These are phyloP conservation scores for Ametastegia equiseti DNA, from an alignment of 2,888 invertebrate species.

Conservation along the genomic window DNA sequence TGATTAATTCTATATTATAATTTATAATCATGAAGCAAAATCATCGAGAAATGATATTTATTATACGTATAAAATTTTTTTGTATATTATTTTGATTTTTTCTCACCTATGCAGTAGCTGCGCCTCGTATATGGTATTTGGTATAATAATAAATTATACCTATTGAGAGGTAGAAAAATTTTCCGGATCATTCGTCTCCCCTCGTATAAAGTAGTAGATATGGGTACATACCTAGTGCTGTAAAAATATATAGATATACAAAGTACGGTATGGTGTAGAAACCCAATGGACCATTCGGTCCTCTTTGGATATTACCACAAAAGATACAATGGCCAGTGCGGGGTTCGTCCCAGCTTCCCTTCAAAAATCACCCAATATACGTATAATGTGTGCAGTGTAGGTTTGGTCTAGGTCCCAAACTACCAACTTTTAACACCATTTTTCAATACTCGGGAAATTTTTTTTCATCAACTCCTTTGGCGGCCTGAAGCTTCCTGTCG, in stretches of 20 bases:
- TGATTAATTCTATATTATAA: no score
- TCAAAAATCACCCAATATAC: slow-evolving; percentile 6
- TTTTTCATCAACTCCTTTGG: slow-evolving; percentile 40
- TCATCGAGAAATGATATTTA: no score
- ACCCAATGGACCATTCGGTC: slow-evolving; percentile 18
- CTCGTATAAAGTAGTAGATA: neutral
- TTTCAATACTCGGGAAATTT: slow-evolving; percentile 3
- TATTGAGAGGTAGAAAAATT: neutral
- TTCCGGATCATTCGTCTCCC: neutral
- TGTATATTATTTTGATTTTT: no score
- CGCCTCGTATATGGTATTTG: neutral
- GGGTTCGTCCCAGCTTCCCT: neutral
- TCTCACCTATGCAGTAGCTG: neutral
- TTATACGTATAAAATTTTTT: no score
- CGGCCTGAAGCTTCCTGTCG: slow-evolving; percentile 33
- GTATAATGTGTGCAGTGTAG: neutral
- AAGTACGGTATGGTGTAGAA: no score
- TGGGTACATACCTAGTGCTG: neutral
- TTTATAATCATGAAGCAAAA: no score
- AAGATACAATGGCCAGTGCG: slow-evolving; percentile 15
- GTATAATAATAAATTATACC: neutral
- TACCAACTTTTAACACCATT: slow-evolving; percentile 35
- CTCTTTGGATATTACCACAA: slow-evolving; percentile 25
- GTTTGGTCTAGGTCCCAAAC: neutral
- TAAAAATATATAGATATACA: no score